Conservation (phyloP, 2,888 invertebrate genomes). For the Nephrotoma guestfalica region DNA sequence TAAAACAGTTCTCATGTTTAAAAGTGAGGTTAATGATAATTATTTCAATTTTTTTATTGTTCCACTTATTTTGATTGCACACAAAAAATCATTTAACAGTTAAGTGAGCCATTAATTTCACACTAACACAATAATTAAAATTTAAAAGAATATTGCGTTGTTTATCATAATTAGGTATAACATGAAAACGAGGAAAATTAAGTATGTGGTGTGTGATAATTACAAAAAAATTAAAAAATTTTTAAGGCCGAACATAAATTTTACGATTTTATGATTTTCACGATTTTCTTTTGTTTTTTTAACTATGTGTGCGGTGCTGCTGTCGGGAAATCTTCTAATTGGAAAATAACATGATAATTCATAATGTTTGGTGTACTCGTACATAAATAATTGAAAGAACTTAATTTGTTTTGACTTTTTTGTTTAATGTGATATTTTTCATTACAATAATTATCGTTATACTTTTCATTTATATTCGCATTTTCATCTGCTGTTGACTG, state of each 20-base stretch:
- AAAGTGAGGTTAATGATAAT: too few relatives aligned
- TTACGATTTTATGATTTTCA: not conserved
- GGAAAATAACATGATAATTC: not conserved
- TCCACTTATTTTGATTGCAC: too few relatives aligned
- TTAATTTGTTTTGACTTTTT: not conserved
- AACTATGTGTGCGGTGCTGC: too few relatives aligned
- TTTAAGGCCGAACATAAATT: not conserved
- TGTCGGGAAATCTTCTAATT: not conserved
- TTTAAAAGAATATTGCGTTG: too few relatives aligned
- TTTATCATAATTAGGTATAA: not conserved
- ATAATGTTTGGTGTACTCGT: not conserved
- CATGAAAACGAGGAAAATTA: not conserved
- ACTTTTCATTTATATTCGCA: not conserved
- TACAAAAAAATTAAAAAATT: not conserved
- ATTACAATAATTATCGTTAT: not conserved
- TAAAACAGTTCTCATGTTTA: too few relatives aligned
- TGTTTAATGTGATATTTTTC: not conserved
- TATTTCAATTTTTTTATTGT: too few relatives aligned
- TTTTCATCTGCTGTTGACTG: not conserved
- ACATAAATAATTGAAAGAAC: not conserved
- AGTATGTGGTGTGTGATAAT: not conserved
- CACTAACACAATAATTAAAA: too few relatives aligned
- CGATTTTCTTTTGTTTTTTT: too few relatives aligned
- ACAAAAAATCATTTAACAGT: too few relatives aligned
- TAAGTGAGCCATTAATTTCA: too few relatives aligned